These are phyloP conservation scores for Tetraneura akinire DNA, from an alignment of 1,140 invertebrate genomes.

Conservation along the genomic window DNA sequence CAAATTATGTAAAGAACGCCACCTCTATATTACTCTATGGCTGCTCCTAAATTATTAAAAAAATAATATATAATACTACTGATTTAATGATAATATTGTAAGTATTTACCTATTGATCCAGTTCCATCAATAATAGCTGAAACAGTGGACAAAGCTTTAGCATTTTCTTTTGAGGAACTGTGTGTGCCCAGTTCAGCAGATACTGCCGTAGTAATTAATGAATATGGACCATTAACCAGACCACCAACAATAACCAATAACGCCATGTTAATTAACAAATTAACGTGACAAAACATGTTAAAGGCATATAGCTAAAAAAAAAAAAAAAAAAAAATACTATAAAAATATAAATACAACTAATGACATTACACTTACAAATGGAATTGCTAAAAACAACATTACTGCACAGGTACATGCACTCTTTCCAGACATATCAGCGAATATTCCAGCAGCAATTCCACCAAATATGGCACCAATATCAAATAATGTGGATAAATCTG, in stretches of 20 bases:
- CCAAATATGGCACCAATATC: conserved; percentile 88
- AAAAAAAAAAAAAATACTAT: background rate
- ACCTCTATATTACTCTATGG: too few species aligned
- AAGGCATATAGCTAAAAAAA: conserved; percentile 21
- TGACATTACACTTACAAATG: conserved; percentile 58
- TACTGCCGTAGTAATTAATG: conserved; percentile 93
- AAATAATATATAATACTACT: background rate
- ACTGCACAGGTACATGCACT: conserved; percentile 80
- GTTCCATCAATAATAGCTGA: conserved; percentile 97
- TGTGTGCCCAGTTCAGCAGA: conserved; percentile 92
- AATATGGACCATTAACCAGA: conserved; percentile 93
- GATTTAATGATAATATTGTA: background rate
- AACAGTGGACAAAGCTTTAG: conserved; percentile 90
- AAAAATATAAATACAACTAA: background rate
- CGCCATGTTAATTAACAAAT: conserved; percentile 58
- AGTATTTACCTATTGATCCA: conserved; percentile 76
- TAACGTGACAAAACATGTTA: conserved; percentile 13
- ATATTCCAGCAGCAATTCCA: conserved; percentile 82
- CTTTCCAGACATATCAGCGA: conserved; percentile 82
- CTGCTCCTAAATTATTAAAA: conserved; percentile 64
- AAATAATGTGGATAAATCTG: conserved; percentile 85
- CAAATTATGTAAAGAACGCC: too few species aligned
- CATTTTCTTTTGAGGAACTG: conserved; percentile 77
- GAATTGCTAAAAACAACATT: conserved; percentile 80
- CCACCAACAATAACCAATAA: conserved; percentile 77